phyloP scores from a whole-genome alignment of 2,113 vertebrate species.

The Takifugu bimaculatus region DNA sequence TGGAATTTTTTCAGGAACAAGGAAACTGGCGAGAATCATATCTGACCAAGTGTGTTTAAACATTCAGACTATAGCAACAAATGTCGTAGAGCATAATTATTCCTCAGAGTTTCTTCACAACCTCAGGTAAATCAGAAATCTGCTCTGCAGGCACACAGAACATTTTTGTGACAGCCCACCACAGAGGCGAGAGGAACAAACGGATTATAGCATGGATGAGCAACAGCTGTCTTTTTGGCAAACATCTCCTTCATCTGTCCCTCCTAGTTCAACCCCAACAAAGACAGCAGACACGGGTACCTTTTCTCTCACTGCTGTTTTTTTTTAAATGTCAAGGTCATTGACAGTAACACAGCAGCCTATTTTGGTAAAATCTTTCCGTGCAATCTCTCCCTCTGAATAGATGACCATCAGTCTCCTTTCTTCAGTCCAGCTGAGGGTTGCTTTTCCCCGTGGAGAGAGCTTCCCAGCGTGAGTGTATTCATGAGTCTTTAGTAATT shows the following conservation, averaged over 20 bases:
- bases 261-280: slow-evolving; percentile 54
- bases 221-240: slow-evolving; percentile 78
- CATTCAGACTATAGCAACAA: neutral
- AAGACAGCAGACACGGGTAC: slow-evolving; percentile 40
- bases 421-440: slow-evolving; percentile 25
- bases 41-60: slow-evolving; percentile 75
- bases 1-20: slow-evolving; percentile 10
- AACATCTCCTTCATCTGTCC: slow-evolving; percentile 61
- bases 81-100: neutral
- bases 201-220: slow-evolving; percentile 25
- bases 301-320: neutral
- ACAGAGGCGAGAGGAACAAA: slow-evolving; percentile 75
- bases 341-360: neutral
- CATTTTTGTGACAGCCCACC: slow-evolving; percentile 83
- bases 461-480: slow-evolving; percentile 46
- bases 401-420: slow-evolving; percentile 17
- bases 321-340: neutral
- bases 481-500: slow-evolving; percentile 9
- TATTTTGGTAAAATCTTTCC: neutral
- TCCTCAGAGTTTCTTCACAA: neutral
- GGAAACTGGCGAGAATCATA: slow-evolving; percentile 65
- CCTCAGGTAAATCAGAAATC: neutral
- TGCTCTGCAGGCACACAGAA: slow-evolving; percentile 77
- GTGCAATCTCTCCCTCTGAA: neutral
- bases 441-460: slow-evolving; percentile 31